Evolutionary conservation across 2,113 vertebrate genomes (phyloP).

Genomic region (Chionomys nivalis): DNA sequence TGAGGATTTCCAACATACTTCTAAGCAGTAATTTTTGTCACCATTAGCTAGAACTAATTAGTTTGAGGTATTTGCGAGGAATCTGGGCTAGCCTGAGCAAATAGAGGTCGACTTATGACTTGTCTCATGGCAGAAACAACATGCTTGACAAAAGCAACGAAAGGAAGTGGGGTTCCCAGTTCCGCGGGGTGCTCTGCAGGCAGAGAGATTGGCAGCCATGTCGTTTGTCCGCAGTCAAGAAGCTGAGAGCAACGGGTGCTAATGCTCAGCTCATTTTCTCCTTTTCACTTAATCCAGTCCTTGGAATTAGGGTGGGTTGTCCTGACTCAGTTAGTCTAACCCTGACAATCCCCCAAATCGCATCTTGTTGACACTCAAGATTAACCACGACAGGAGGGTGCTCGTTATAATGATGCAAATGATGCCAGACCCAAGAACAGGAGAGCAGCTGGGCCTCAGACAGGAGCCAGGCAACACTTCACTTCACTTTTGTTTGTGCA

Average conservation of each 20-base stretch:
- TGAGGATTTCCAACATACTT: background rate
- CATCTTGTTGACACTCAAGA: background rate
- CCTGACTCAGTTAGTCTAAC: background rate
- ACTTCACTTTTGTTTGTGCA: background rate
- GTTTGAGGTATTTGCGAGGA: background rate
- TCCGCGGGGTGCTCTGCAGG: too few species aligned
- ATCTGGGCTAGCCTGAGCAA: background rate
- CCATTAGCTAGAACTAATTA: background rate
- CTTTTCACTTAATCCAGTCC: background rate
- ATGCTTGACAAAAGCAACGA: background rate
- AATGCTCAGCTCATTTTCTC: background rate
- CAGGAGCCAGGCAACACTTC: background rate
- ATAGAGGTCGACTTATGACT: background rate
- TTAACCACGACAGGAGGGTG: background rate
- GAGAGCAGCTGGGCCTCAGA: background rate
- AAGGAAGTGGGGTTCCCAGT: background rate
- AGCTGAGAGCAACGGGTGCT: background rate
- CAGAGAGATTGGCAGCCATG: background rate
- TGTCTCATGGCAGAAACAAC: background rate
- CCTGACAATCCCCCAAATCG: background rate
- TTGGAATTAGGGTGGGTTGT: background rate
- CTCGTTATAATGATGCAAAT: background rate
- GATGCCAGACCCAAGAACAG: conserved; percentile 1
- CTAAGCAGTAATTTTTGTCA: background rate
- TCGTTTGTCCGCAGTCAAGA: background rate